Evolutionary conservation across 2,113 vertebrate species (phyloP).

Genomic region (Recurvirostra avosetta): DNA sequence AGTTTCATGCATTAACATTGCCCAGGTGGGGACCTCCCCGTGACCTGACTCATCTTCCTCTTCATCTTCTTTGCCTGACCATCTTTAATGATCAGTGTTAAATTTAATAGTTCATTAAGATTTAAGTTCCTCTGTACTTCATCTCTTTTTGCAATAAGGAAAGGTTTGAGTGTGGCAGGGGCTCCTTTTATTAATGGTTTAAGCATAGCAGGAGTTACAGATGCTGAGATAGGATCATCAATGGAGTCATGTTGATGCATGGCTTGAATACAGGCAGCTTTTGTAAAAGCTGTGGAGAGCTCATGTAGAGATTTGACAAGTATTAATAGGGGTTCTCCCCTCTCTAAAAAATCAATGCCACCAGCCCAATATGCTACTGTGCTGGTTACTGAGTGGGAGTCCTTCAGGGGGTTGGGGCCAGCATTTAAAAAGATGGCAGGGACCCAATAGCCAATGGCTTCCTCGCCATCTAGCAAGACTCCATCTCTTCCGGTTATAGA

Average conservation of each 20-base stretch:
- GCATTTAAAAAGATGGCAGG: not conserved
- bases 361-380: not conserved
- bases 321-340: not conserved
- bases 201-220: not conserved
- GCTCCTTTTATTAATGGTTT: no score
- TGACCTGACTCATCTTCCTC: not conserved
- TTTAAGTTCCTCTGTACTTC: not conserved
- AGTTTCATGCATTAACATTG: not conserved
- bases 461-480: not conserved
- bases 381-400: not conserved
- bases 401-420: not conserved
- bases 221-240: not conserved
- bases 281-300: not conserved
- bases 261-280: not conserved
- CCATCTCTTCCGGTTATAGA: not conserved
- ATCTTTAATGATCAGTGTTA: no score
- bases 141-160: not conserved
- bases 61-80: not conserved
- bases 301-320: not conserved
- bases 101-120: not conserved
- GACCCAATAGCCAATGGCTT: not conserved
- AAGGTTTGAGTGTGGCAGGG: not conserved
- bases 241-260: not conserved
- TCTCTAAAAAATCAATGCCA: not conserved
- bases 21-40: not conserved